Evolutionary conservation across 1,140 invertebrate genomes (phyloP).

Genomic region (Cyrtorhinus lividipennis): DNA sequence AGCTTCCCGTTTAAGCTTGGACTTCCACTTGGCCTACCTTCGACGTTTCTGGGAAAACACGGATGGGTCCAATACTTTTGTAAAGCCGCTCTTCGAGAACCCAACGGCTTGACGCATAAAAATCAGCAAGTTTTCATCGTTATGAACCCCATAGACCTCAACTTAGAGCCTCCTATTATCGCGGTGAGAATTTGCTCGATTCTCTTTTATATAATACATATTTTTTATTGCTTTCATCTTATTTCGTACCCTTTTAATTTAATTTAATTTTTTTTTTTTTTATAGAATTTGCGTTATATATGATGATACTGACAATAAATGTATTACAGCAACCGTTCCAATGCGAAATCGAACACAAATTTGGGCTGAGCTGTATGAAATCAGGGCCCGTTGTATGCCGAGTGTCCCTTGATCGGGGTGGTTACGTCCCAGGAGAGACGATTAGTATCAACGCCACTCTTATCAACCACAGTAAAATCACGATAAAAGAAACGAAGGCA

Average conservation of each 20-base stretch:
- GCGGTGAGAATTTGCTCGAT: constrained; percentile 44
- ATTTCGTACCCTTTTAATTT: neutral
- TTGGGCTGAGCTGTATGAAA: constrained; percentile 72
- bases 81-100: constrained; percentile 76
- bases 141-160: constrained; percentile 90
- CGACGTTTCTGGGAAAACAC: constrained; percentile 84
- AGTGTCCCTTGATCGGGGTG: constrained; percentile 75
- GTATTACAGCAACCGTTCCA: constrained; percentile 74
- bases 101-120: constrained; percentile 80
- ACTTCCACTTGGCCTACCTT: constrained; percentile 74
- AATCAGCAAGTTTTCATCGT: constrained; percentile 95
- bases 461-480: constrained; percentile 68
- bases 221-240: neutral
- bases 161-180: constrained; percentile 73
- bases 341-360: constrained; percentile 76
- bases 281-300: neutral
- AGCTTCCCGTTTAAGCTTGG: constrained; percentile 91
- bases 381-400: constrained; percentile 66
- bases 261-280: neutral
- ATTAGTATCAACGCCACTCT: constrained; percentile 72
- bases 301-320: neutral
- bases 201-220: too few relatives aligned
- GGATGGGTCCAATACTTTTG: constrained; percentile 94
- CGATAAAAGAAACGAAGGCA: constrained; percentile 56
- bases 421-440: constrained; percentile 85